These are phyloP conservation scores for Drosophila setifemur DNA, from an alignment of 1,140 invertebrate genomes.

Conservation along the genomic window DNA sequence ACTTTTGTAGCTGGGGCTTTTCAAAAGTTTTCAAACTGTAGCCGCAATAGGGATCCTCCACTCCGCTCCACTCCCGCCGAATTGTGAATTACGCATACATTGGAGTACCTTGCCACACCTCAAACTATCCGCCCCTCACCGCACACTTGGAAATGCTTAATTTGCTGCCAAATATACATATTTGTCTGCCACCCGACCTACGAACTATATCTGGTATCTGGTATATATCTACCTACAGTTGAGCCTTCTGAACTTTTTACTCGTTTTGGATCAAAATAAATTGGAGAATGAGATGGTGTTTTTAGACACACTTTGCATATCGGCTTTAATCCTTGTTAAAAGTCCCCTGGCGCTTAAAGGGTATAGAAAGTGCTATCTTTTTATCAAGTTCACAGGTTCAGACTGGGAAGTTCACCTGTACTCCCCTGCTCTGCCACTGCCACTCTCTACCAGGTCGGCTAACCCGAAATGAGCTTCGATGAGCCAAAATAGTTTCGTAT, in stretches of 20 bases:
- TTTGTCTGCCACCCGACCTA: neutral
- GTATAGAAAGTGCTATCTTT: too few species aligned
- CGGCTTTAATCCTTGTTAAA: too few species aligned
- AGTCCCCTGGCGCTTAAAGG: too few species aligned
- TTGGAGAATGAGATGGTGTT: too few species aligned
- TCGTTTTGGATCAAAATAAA: too few species aligned
- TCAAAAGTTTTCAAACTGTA: conserved; percentile 33
- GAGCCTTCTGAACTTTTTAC: too few species aligned
- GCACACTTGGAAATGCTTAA: conserved; percentile 39
- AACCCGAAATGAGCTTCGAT: conserved; percentile 46
- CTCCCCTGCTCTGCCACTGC: too few species aligned
- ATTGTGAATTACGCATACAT: conserved; percentile 12
- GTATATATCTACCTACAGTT: too few species aligned
- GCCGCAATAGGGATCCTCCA: conserved; percentile 8
- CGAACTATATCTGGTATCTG: too few species aligned
- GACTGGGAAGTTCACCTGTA: too few species aligned
- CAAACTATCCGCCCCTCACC: conserved; percentile 1
- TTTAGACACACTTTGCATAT: too few species aligned
- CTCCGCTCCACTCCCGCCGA: neutral
- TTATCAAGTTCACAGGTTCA: too few species aligned
- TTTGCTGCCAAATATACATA: conserved; percentile 44
- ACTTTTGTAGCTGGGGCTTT: conserved; percentile 25
- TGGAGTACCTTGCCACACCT: conserved; percentile 2
- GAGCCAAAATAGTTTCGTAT: conserved; percentile 51
- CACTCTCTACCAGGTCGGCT: neutral